Percentiles rank a stretch among this genome's conserved stretches.
Evolutionary conservation across 2,888 invertebrate species (phyloP).

Genomic region (Volucella bombylans): DNA sequence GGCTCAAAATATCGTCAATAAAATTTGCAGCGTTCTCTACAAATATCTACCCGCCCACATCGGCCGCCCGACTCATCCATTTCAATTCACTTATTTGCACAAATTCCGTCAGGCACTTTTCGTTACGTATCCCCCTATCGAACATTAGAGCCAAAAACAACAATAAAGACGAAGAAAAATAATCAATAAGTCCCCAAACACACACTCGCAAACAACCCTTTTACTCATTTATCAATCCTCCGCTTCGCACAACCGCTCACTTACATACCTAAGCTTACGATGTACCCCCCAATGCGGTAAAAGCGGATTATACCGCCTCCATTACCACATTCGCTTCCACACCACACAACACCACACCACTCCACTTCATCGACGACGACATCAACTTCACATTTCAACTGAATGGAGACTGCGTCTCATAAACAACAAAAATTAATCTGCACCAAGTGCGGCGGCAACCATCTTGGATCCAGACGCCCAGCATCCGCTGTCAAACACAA

Average conservation of each 20-base stretch:
- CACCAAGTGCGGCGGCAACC: constrained; percentile 69
- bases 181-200: constrained; percentile 55
- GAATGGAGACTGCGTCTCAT: constrained; percentile 62
- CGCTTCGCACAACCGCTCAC: constrained; percentile 28
- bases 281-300: constrained; percentile 6
- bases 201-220: constrained; percentile 58
- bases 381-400: constrained; percentile 51
- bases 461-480: constrained; percentile 69
- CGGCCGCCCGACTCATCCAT: no score
- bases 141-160: constrained; percentile 25
- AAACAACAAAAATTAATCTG: constrained; percentile 65
- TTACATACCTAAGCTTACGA: constrained; percentile 7
- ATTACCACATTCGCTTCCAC: constrained; percentile 56
- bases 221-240: constrained; percentile 53
- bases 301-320: constrained; percentile 46
- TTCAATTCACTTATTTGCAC: neutral
- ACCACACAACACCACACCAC: constrained; percentile 14
- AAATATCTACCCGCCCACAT: no score
- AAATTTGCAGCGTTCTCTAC: no score
- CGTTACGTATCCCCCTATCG: neutral
- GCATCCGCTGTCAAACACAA: constrained; percentile 21
- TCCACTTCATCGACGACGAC: neutral
- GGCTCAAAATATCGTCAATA: no score
- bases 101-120: neutral
- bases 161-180: constrained; percentile 15